phyloP scores from a whole-genome alignment of 1,140 invertebrate genomes.

The Pogonomyrmex barbatus region DNA sequence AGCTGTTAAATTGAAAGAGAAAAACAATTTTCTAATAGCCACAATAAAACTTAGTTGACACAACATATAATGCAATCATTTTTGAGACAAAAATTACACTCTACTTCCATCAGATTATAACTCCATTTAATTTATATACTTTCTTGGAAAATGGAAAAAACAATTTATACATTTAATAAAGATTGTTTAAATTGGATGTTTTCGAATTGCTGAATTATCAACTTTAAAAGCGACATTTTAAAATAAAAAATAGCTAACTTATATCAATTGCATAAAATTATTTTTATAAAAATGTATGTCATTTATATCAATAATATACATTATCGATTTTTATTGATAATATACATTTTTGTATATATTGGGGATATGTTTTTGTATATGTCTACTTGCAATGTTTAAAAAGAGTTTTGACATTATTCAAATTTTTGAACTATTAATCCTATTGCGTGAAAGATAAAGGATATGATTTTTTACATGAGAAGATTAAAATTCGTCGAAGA shows the following conservation, averaged over 20 bases:
- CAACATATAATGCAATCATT: no score
- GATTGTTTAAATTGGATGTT: no score
- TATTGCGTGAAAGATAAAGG: background rate
- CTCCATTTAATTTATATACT: no score
- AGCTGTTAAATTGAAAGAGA: no score
- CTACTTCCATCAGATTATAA: no score
- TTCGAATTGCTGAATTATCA: background rate
- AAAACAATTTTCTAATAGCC: no score
- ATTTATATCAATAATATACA: background rate
- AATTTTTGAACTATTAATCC: background rate
- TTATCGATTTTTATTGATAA: background rate
- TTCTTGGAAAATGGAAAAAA: no score
- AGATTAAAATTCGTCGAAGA: slow-evolving; percentile 5
- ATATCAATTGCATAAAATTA: background rate
- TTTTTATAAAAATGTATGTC: background rate
- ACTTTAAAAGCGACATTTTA: background rate
- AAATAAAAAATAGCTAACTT: background rate
- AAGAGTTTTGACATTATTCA: background rate
- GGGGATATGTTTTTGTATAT: background rate
- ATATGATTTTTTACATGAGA: background rate
- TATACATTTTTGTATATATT: background rate
- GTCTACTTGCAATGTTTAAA: background rate
- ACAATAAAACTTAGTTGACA: no score
- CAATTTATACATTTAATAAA: no score
- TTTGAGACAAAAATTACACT: no score